These are phyloP conservation scores for Apodemus agrarius DNA, from an alignment of 2,797 vertebrate species.

Conservation along the genomic window DNA sequence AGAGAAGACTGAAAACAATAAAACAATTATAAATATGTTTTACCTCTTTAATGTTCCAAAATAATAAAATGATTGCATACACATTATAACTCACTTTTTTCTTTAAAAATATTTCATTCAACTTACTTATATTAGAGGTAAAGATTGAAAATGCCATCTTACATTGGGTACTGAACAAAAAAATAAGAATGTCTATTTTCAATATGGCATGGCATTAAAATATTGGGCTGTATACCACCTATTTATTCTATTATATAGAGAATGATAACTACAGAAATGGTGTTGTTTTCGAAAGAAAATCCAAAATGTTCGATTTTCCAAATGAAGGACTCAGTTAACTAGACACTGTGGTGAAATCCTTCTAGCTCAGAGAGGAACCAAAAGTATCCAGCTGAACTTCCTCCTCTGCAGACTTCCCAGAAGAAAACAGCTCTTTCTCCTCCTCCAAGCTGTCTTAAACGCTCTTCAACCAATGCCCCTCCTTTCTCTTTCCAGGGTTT, in stretches of 20 bases:
- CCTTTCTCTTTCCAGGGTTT: too few species aligned
- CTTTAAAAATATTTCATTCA: neutral
- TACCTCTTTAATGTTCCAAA: neutral
- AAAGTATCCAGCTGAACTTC: too few species aligned
- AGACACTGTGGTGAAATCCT: too few species aligned
- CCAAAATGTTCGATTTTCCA: too few species aligned
- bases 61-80: conserved; percentile 18
- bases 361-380: too few species aligned
- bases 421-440: too few species aligned
- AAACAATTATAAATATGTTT: neutral
- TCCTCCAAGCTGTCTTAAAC: too few species aligned
- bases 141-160: neutral
- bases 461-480: too few species aligned
- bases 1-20: too few species aligned
- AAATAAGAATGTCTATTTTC: neutral
- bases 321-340: too few species aligned
- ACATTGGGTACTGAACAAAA: neutral
- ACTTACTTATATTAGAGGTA: neutral
- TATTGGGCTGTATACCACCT: neutral
- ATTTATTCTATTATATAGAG: neutral
- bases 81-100: neutral
- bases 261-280: neutral
- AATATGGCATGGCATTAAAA: neutral
- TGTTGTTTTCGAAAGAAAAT: too few species aligned
- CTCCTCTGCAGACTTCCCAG: too few species aligned